Evolutionary conservation across 2,113 vertebrate genomes (phyloP).

Genomic region (Dromiciops gliroides): DNA sequence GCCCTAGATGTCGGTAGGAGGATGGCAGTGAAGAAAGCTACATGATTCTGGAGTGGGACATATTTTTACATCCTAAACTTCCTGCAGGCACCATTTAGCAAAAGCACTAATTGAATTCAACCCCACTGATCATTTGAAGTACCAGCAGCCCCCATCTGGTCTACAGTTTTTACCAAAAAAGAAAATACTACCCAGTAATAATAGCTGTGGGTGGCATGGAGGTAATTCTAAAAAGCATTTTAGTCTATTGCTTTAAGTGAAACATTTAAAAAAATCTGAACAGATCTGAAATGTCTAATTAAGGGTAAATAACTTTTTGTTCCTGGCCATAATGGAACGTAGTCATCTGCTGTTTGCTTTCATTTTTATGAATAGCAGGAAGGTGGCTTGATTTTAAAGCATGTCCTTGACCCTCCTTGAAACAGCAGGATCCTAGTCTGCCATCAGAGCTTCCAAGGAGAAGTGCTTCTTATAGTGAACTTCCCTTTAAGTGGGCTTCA

Average conservation of each 20-base stretch:
- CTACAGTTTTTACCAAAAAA: not conserved
- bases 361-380: slow-evolving; percentile 78
- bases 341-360: slow-evolving; percentile 63
- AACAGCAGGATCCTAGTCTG: slow-evolving; percentile 67
- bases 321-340: slow-evolving; percentile 56
- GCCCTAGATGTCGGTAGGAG: slow-evolving; percentile 8
- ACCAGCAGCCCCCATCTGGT: not conserved
- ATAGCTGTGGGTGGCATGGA: slow-evolving; percentile 48
- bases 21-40: slow-evolving; percentile 7
- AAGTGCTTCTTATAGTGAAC: slow-evolving; percentile 77
- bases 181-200: slow-evolving; percentile 34
- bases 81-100: slow-evolving; percentile 40
- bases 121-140: slow-evolving; percentile 5
- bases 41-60: not conserved
- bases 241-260: slow-evolving; percentile 58
- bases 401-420: slow-evolving; percentile 77
- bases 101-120: slow-evolving; percentile 47
- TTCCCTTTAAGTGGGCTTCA: slow-evolving; percentile 40
- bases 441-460: slow-evolving; percentile 47
- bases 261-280: slow-evolving; percentile 57
- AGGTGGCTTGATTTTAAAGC: slow-evolving; percentile 75
- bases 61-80: slow-evolving; percentile 20
- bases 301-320: slow-evolving; percentile 75
- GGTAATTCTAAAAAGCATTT: slow-evolving; percentile 60
- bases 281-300: slow-evolving; percentile 69